Evolutionary conservation across 30 jellyfish, hydroid and myxozoan species (phyloP).

Genomic region (Aurelia coerulea): DNA sequence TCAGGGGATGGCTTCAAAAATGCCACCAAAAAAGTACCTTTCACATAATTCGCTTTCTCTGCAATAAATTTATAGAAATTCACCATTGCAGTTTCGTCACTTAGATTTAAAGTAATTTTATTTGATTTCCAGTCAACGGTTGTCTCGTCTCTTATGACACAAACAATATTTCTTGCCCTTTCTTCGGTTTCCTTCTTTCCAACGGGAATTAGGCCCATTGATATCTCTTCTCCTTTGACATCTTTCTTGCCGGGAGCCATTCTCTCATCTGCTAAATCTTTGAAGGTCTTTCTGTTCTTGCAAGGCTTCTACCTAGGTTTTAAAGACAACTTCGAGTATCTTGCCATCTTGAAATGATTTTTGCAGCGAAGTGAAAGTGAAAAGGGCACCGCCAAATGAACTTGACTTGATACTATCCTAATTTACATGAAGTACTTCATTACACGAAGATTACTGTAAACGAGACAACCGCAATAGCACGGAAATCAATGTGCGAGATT

Average conservation of each 20-base stretch:
- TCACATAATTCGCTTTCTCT: conserved; percentile 34
- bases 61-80: conserved; percentile 60
- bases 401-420: no score
- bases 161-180: conserved; percentile 31
- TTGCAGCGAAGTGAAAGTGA: no score
- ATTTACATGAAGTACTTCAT: no score
- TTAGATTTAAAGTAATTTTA: conserved; percentile 14
- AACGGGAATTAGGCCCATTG: conserved; percentile 28
- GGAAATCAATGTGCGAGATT: no score
- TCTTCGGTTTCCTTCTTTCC: not conserved
- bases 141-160: conserved; percentile 46
- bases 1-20: conserved; percentile 63
- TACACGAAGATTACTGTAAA: no score
- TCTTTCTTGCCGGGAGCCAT: conserved; percentile 70
- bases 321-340: no score
- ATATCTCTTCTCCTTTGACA: conserved; percentile 2
- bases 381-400: no score
- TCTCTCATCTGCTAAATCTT: not conserved
- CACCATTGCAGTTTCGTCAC: conserved; percentile 42
- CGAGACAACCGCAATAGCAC: no score
- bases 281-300: no score
- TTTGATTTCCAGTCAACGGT: conserved; percentile 8
- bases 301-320: no score
- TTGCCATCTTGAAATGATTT: no score
- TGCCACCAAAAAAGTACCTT: conserved; percentile 33